Conservation (phyloP, 1,140 invertebrate species). For the Lasioglossum albipes region DNA sequence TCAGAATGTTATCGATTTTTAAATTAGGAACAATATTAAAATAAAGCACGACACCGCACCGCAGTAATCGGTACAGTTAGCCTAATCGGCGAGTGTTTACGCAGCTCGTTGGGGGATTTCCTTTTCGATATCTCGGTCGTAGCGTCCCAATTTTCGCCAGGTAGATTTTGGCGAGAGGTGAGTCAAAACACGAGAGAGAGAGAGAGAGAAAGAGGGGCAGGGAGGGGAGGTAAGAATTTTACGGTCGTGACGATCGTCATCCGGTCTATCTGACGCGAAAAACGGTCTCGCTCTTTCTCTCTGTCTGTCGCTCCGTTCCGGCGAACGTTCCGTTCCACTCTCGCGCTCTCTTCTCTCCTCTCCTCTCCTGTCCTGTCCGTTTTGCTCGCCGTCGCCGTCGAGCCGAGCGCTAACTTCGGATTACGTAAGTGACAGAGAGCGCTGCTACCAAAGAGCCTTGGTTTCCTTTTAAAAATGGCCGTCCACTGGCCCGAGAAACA, state of each 20-base stretch:
- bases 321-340: slow-evolving; percentile 1
- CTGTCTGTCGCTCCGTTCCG: not conserved
- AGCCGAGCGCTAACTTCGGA: slow-evolving; percentile 41
- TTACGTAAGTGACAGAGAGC: slow-evolving; percentile 59
- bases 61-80: no score
- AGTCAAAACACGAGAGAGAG: no score
- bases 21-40: no score
- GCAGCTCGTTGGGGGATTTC: no score
- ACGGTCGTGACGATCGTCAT: slow-evolving; percentile 27
- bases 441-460: slow-evolving; percentile 49
- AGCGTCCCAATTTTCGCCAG: no score
- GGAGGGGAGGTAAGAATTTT: slow-evolving; percentile 14
- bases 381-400: not conserved
- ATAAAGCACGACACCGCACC: no score
- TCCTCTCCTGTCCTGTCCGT: not conserved
- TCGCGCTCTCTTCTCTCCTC: slow-evolving; percentile 10
- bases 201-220: no score
- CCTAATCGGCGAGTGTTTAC: no score
- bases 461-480: slow-evolving; percentile 73
- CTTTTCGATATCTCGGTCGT: no score
- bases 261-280: not conserved
- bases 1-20: no score
- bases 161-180: no score
- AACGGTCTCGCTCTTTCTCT: not conserved
- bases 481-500: slow-evolving; percentile 46